Conservation (phyloP, 1,140 invertebrate genomes). For the Whitmania pigra region DNA sequence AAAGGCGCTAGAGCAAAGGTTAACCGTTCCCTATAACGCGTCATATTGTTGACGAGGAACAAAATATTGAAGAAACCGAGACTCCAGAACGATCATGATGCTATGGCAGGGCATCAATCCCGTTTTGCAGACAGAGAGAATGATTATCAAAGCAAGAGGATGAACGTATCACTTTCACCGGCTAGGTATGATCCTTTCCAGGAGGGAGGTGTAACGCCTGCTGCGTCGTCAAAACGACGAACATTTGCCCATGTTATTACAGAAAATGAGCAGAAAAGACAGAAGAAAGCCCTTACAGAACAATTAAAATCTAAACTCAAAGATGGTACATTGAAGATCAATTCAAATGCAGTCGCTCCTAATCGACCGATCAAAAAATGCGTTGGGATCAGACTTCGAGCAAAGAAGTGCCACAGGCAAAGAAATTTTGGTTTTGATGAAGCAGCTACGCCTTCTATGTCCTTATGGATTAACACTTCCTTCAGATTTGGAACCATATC, state of each 20-base stretch:
- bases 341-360: slow-evolving; percentile 25
- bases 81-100: slow-evolving; percentile 70
- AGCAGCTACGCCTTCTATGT: slow-evolving; percentile 37
- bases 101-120: slow-evolving; percentile 85
- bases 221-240: slow-evolving; percentile 62
- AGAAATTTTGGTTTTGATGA: slow-evolving; percentile 56
- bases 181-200: slow-evolving; percentile 83
- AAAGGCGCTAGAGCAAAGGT: too few relatives aligned
- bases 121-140: slow-evolving; percentile 85
- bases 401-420: slow-evolving; percentile 38
- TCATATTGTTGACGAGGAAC: neutral
- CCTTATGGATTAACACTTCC: slow-evolving; percentile 89
- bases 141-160: slow-evolving; percentile 78
- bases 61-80: neutral
- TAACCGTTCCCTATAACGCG: too few relatives aligned
- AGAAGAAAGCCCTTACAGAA: slow-evolving; percentile 58
- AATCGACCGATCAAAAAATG: slow-evolving; percentile 54
- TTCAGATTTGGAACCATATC: too few relatives aligned
- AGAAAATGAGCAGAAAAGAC: slow-evolving; percentile 61
- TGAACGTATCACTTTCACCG: slow-evolving; percentile 77
- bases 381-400: slow-evolving; percentile 76
- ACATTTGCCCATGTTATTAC: slow-evolving; percentile 93
- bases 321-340: slow-evolving; percentile 70
- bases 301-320: slow-evolving; percentile 85
- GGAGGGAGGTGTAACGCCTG: slow-evolving; percentile 95